Percentiles rank a stretch among this genome's conserved stretches.
Conservation (phyloP, 2,113 vertebrate genomes). For the Phrynosoma platyrhinos region DNA sequence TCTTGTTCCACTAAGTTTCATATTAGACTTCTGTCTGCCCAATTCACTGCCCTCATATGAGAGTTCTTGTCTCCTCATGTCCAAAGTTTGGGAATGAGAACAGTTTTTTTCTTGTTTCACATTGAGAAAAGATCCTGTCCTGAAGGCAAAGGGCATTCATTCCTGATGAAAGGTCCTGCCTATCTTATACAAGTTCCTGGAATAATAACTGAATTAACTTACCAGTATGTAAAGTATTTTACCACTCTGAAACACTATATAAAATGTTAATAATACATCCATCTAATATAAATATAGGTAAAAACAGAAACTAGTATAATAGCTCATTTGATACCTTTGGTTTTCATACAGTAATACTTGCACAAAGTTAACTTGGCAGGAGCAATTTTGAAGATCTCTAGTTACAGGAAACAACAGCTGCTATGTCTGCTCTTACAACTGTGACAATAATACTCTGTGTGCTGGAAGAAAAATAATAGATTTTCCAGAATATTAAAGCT, state of each 20-base stretch:
- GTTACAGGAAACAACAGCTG: not conserved
- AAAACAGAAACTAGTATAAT: not conserved
- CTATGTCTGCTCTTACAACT: not conserved
- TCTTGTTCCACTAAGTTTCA: not conserved
- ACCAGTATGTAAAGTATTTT: not conserved
- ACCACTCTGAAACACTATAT: not conserved
- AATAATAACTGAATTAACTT: not conserved
- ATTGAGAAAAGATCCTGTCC: not conserved
- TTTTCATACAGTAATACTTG: not conserved
- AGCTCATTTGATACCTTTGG: not conserved
- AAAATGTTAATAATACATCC: not conserved
- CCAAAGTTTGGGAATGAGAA: not conserved
- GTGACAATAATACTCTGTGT: not conserved
- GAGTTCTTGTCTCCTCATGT: not conserved
- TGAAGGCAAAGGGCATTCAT: not conserved
- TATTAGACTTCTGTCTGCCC: not conserved
- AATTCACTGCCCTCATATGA: not conserved
- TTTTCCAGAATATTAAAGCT: slow-evolving; percentile 19
- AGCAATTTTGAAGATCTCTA: slow-evolving; percentile 9
- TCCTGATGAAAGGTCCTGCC: not conserved
- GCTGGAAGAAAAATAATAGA: not conserved
- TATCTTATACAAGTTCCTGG: not conserved
- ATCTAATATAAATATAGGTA: not conserved
- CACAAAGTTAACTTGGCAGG: slow-evolving; percentile 14
- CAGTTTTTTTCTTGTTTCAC: not conserved